These are phyloP conservation scores for Epistrophe grossulariae DNA, from an alignment of 2,888 invertebrate species.

Conservation along the genomic window DNA sequence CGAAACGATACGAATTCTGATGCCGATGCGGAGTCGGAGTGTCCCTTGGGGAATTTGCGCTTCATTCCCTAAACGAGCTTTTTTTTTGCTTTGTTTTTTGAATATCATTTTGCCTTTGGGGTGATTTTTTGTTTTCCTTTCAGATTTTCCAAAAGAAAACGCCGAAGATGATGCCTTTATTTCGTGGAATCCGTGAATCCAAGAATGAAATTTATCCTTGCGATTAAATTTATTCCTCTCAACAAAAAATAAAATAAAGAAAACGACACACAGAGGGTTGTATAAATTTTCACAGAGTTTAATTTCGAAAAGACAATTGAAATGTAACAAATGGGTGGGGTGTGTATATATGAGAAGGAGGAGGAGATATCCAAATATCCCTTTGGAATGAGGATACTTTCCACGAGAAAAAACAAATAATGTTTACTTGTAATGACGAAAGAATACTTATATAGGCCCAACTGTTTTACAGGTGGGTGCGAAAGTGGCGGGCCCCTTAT, in stretches of 20 bases:
- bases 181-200: slow-evolving; percentile 54
- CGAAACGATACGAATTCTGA: slow-evolving; percentile 7
- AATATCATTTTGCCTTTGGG: slow-evolving; percentile 51
- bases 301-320: slow-evolving; percentile 75
- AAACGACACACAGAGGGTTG: slow-evolving; percentile 56
- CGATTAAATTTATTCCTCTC: slow-evolving; percentile 67
- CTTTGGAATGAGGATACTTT: slow-evolving; percentile 34
- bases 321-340: slow-evolving; percentile 52
- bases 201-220: slow-evolving; percentile 63
- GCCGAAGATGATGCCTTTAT: slow-evolving; percentile 37
- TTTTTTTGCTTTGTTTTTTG: slow-evolving; percentile 23
- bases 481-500: background rate
- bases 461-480: slow-evolving; percentile 50
- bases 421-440: slow-evolving; percentile 74
- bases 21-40: slow-evolving; percentile 32
- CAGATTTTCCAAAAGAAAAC: slow-evolving; percentile 64
- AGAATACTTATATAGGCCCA: slow-evolving; percentile 66
- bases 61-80: slow-evolving; percentile 37
- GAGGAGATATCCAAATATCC: too few species aligned
- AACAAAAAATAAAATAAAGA: slow-evolving; percentile 15
- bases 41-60: slow-evolving; percentile 66
- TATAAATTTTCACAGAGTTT: slow-evolving; percentile 73
- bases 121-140: slow-evolving; percentile 67
- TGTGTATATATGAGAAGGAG: background rate
- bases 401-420: slow-evolving; percentile 56